A percentile compares a stretch with the other conserved stretches of the same genome.
phyloP scores from a whole-genome alignment of 2,888 invertebrate genomes.

The Ophion ventricosus region DNA sequence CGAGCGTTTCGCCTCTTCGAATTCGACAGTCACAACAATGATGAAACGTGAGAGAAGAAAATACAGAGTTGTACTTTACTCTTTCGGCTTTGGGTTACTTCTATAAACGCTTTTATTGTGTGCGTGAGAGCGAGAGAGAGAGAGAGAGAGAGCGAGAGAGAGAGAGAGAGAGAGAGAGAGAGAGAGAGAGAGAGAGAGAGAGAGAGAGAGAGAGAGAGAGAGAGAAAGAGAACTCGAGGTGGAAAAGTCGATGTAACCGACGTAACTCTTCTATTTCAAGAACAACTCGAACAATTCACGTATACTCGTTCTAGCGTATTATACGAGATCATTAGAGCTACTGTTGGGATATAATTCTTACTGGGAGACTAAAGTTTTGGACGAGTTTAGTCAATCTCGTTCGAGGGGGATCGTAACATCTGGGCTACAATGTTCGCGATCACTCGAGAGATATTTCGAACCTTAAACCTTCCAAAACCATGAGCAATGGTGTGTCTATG shows the following conservation, averaged over 20 bases:
- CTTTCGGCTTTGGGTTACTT: background rate
- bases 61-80: background rate
- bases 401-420: background rate
- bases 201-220: background rate
- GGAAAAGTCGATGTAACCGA: slow-evolving; percentile 22
- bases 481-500: background rate
- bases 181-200: too few relatives aligned
- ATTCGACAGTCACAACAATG: slow-evolving; percentile 13
- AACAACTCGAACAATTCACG: slow-evolving; percentile 51
- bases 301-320: background rate
- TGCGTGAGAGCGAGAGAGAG: background rate
- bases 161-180: background rate
- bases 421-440: slow-evolving; percentile 1
- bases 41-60: background rate
- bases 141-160: background rate
- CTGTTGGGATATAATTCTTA: slow-evolving; percentile 37
- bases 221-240: background rate
- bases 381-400: background rate
- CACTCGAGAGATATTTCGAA: slow-evolving; percentile 29
- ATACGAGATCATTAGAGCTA: background rate
- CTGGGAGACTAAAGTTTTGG: slow-evolving; percentile 23
- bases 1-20: background rate
- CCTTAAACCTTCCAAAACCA: background rate
- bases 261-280: slow-evolving; percentile 59
- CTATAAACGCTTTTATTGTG: background rate